Percentiles rank a stretch among this genome's conserved stretches.
Conservation (phyloP, 2,888 invertebrate species). For the Sthenelais limicola region DNA sequence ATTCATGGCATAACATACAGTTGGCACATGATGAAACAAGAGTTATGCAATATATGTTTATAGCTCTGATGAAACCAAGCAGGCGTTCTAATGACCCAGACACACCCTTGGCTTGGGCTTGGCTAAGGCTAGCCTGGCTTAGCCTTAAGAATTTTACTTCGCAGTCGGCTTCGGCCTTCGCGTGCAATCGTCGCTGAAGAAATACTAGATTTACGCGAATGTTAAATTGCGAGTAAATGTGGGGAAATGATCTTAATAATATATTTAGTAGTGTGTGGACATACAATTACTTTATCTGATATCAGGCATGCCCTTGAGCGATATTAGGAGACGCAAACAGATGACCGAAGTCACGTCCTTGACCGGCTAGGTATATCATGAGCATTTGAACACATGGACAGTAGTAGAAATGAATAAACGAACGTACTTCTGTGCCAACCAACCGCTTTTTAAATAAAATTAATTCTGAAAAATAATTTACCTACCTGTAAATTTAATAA, state of each 20-base stretch:
- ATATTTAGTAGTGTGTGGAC: not conserved
- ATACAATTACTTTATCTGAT: not conserved
- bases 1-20: too few species aligned
- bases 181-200: not conserved
- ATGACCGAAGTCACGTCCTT: constrained; percentile 23
- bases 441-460: not conserved
- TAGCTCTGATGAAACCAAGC: too few species aligned
- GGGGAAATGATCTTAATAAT: not conserved
- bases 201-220: not conserved
- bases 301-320: not conserved
- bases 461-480: not conserved
- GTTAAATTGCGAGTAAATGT: not conserved
- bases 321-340: not conserved
- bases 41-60: too few species aligned
- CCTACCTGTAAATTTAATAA: constrained; percentile 26
- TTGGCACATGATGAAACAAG: too few species aligned
- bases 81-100: too few species aligned
- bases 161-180: too few species aligned
- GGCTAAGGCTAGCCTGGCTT: too few species aligned
- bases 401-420: not conserved
- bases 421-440: not conserved
- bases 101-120: too few species aligned
- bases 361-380: not conserved
- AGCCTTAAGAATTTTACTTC: too few species aligned
- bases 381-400: not conserved